A percentile compares a stretch with the other conserved stretches of the same genome.
Conservation (phyloP, 35 echinoderm and acorn worm species). For the Patiria miniata region DNA sequence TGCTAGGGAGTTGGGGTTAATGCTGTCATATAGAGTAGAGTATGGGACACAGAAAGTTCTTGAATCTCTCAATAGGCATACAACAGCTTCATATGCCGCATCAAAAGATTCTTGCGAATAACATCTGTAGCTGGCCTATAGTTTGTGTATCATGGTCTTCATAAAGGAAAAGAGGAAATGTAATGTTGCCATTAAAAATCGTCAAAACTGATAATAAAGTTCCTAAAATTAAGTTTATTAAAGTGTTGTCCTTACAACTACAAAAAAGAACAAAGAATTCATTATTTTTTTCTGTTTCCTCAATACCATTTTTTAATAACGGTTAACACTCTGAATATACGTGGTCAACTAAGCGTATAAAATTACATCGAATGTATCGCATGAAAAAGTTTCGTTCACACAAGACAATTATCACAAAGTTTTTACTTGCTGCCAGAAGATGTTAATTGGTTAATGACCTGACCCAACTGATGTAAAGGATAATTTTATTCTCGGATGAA, state of each 20-base stretch:
- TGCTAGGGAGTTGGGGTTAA: too few species aligned
- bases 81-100: not conserved
- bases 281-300: too few species aligned
- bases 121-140: not conserved
- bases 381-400: too few species aligned
- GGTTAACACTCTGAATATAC: too few species aligned
- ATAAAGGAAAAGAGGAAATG: not conserved
- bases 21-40: constrained; percentile 1
- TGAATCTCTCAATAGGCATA: not conserved
- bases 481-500: too few species aligned
- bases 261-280: not conserved
- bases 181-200: too few species aligned
- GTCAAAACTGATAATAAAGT: not conserved
- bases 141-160: not conserved
- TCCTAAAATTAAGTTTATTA: not conserved
- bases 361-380: too few species aligned
- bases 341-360: too few species aligned
- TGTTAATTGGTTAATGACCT: too few species aligned
- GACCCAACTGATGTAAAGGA: too few species aligned
- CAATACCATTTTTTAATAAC: not conserved
- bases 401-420: too few species aligned
- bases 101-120: not conserved
- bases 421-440: too few species aligned
- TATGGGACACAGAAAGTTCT: constrained; percentile 18
- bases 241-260: not conserved